Base-by-base conservation (phyloP, 2,888 invertebrate species). In the Lacanobia oleracea region DNA sequence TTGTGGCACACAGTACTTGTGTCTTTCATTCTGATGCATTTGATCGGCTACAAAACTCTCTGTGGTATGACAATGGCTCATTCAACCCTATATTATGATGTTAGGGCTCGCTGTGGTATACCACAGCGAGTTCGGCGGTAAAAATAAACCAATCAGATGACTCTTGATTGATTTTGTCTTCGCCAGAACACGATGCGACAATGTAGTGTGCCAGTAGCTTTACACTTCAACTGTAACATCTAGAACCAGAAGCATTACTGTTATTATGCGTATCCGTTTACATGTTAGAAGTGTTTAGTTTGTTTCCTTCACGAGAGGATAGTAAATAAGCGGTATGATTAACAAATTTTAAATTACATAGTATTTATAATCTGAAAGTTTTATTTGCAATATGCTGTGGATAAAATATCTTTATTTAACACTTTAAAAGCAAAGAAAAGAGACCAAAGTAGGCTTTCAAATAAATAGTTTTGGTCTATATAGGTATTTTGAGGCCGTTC, bases 231-330 rank as follows among this genome's bases (percentile, higher is more conserved):
- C n/a, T n/a, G n/a, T n/a, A 51, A 79, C 37, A 62, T 56, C 27
- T 40, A 67, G 48, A 65, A 53, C 37, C 45, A 21, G 51, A 16
- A 43, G 1, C 48, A 50, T 50, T 9, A 57, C 57, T 37, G 54
- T 62, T 54, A 77, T 80, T 77, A 80, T 12, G 23, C 14, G 48
- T 65, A 80, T 80, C 68, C 61, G 75, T 65, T 79, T 43, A 61
- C 61, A 48, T 53, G 53, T 63, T 65, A 37, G 21, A 18, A 67
- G 77, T 40, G 21, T 4, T 76, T 53, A 67, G 67, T 45, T 45
- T 23, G 43, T 50, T 57, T 57, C 16, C 40, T 16, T 40, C 59
- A 14, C 33, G 33, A 73, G 48, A 51, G 10, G 18, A n/a, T 33
- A 23, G 33, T 53, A 37, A n/a, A 18, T 59, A 51, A n/a, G 48